Evolutionary conservation across 2,888 invertebrate genomes (phyloP), one percentile per base, ranked within the genome.

Genomic region (Falcaria lacertinaria): DNA sequence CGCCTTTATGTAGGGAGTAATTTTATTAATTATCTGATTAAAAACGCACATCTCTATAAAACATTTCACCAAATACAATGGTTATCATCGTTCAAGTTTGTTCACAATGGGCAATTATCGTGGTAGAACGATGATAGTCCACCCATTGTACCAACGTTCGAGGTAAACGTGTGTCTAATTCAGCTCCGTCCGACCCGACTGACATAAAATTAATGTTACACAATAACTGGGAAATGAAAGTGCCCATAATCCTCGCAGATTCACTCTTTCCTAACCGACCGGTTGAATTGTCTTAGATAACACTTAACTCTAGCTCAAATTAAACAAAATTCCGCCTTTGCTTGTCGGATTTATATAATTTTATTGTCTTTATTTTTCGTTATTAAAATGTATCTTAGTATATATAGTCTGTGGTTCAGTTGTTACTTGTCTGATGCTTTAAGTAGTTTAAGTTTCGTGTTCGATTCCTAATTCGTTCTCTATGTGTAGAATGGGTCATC

Each of bases 181-280:
- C 22, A 22, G 15, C 22, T 3, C 22, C 8, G 19, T 38, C 48
- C 34, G 43, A 52, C 52, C n/a, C n/a, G n/a, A n/a, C n/a, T n/a
- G n/a, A n/a, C n/a, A n/a, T n/a, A n/a, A n/a, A 61, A 64, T 65
- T 61, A 66, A 45, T 49, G 55, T 75, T 73, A 69, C 64, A 60
- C 74, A 69, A 71, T 74, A 69, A 71, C 68, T 57, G 71, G 74
- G 77, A 77, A 77, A 76, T 73, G 78, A 77, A 77, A 77, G 76
- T 70, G 22, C 8, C 40, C 42, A 47, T 33, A 47, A 50, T 53
- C 47, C 47, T 50, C 55, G 43, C 52, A 47, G 41, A 45, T 62
- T 63, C 60, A 50, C 60, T 60, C 42, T 58, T 60, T 22, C 22
- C 7, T 22, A 22, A 7, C 22, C 52, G 59, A 62, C 60, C 49